phyloP scores from a whole-genome alignment of 2,888 invertebrate genomes.

The Noctua comes region DNA sequence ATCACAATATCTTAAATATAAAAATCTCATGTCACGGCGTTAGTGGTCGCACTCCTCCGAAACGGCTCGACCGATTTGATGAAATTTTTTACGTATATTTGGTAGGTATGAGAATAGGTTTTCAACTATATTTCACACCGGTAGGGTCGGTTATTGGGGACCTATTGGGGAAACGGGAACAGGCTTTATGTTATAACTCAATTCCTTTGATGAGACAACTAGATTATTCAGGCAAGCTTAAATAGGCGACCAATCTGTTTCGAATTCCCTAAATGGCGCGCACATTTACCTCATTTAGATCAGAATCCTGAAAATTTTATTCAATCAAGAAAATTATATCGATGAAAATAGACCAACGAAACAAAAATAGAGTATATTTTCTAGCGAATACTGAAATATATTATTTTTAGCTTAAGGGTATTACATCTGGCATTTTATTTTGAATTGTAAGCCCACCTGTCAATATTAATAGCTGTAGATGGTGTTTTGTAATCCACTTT shows the following conservation, averaged over 20 bases:
- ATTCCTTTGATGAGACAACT: neutral
- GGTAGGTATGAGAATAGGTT: too few species aligned
- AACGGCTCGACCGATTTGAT: too few species aligned
- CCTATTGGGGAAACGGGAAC: neutral
- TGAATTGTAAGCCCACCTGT: neutral
- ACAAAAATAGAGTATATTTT: neutral
- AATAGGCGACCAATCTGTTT: neutral
- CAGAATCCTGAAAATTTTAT: neutral
- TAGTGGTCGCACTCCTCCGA: too few species aligned
- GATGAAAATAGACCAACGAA: neutral
- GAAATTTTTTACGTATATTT: too few species aligned
- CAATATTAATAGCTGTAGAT: slow-evolving; percentile 12
- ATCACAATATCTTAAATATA: too few species aligned
- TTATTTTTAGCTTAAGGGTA: neutral
- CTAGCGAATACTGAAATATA: neutral
- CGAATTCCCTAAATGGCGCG: neutral
- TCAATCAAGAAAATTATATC: neutral
- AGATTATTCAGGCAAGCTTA: neutral
- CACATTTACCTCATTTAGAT: neutral
- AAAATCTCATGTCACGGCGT: too few species aligned
- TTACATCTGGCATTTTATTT: slow-evolving; percentile 7
- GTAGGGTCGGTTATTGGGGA: too few species aligned
- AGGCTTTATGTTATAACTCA: neutral
- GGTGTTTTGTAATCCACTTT: neutral
- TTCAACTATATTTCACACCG: too few species aligned